Evolutionary conservation across 2,113 vertebrate species (phyloP).

Genomic region (Odontophorus gujanensis): DNA sequence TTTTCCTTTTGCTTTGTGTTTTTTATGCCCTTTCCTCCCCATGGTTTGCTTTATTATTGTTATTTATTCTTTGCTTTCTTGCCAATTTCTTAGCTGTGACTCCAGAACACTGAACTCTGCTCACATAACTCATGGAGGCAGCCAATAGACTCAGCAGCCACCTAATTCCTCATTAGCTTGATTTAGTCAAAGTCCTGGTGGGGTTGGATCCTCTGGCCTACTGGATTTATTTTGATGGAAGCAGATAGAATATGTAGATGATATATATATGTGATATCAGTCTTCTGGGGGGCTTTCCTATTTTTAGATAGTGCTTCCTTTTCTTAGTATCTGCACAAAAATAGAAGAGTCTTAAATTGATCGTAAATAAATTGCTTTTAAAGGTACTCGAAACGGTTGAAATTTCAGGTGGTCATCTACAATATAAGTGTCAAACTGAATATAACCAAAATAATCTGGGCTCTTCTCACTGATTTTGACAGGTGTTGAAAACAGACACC

Average conservation of each 20-base stretch:
- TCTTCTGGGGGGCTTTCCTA: not conserved
- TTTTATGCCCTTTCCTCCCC: not conserved
- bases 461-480: not conserved
- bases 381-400: not conserved
- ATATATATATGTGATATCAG: too few relatives aligned
- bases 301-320: not conserved
- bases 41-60: not conserved
- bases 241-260: not conserved
- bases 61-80: not conserved
- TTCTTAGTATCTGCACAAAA: not conserved
- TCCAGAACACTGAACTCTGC: not conserved
- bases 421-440: not conserved
- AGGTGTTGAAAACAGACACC: not conserved
- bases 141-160: not conserved
- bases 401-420: not conserved
- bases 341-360: not conserved
- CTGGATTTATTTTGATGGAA: not conserved
- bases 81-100: not conserved
- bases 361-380: not conserved
- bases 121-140: not conserved
- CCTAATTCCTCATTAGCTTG: not conserved
- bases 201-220: not conserved
- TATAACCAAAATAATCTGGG: not conserved
- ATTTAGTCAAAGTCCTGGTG: not conserved
- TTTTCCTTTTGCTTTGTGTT: not conserved